Conservation (phyloP, 2,797 vertebrate species). For the Platyrinchus mystaceus region DNA sequence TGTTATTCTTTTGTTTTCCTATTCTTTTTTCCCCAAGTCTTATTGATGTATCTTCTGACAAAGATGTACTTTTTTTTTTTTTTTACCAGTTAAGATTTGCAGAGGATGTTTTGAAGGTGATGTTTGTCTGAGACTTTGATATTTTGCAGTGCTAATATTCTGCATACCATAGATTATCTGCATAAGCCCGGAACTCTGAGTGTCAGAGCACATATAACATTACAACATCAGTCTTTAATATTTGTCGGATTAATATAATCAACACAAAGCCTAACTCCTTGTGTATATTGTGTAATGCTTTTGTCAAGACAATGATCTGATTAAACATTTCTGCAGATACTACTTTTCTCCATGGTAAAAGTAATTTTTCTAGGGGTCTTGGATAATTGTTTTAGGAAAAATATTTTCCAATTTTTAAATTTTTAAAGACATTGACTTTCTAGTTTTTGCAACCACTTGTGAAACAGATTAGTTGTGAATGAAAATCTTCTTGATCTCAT, state of each 20-base stretch:
- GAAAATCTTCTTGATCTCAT: not conserved
- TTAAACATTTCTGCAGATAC: not conserved
- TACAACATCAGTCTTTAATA: not conserved
- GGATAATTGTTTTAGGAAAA: not conserved
- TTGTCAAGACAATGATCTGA: not conserved
- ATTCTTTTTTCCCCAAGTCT: not conserved
- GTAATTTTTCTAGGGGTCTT: not conserved
- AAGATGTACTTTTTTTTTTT: accelerated
- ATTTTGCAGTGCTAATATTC: not conserved
- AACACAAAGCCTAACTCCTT: accelerated
- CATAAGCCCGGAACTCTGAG: not conserved
- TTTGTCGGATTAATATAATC: not conserved
- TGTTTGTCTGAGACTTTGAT: not conserved
- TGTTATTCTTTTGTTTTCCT: not conserved
- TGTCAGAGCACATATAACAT: not conserved
- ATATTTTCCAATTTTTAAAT: not conserved
- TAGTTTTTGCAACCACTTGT: not conserved
- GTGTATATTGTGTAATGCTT: not conserved
- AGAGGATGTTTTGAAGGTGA: not conserved
- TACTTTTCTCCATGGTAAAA: not conserved
- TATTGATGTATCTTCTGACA: not conserved
- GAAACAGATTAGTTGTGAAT: not conserved
- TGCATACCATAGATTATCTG: not conserved
- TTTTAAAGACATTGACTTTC: not conserved
- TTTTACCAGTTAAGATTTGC: not conserved